phyloP scores from a whole-genome alignment of 2,113 vertebrate species.

The Canis aureus region DNA sequence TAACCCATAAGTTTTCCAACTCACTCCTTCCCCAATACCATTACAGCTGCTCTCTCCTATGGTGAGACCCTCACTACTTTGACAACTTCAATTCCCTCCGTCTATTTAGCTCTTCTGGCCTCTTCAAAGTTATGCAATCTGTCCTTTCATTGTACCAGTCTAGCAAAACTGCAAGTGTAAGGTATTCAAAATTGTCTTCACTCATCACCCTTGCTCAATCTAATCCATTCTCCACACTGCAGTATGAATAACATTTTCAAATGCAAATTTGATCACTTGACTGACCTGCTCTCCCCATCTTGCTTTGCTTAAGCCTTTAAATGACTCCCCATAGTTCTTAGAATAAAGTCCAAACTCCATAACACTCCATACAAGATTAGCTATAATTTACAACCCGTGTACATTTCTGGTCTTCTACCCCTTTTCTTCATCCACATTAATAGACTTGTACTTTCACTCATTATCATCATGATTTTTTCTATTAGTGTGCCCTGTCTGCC shows the following conservation, averaged over 20 bases:
- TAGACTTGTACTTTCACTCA: background rate
- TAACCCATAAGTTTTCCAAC: conserved; percentile 7
- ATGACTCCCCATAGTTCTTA: background rate
- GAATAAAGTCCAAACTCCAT: background rate
- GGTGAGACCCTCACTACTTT: background rate
- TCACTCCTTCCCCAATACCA: background rate
- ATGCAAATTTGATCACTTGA: conserved; percentile 12
- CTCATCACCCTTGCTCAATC: background rate
- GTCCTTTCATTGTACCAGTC: background rate
- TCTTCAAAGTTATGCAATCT: background rate
- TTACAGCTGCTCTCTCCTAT: background rate
- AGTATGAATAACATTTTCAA: conserved; percentile 22
- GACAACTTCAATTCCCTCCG: background rate
- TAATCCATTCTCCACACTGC: background rate
- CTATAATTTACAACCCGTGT: background rate
- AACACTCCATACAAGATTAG: background rate
- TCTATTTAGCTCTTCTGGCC: background rate
- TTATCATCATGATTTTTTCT: conserved; percentile 15
- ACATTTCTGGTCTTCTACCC: background rate
- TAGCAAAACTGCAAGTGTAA: background rate
- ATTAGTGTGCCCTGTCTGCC: background rate
- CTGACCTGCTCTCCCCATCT: background rate
- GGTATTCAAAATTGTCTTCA: background rate
- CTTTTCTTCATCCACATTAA: background rate
- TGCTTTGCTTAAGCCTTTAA: conserved; percentile 47